Conservation (phyloP, 1,140 invertebrate species). For the Dreissena polymorpha region DNA sequence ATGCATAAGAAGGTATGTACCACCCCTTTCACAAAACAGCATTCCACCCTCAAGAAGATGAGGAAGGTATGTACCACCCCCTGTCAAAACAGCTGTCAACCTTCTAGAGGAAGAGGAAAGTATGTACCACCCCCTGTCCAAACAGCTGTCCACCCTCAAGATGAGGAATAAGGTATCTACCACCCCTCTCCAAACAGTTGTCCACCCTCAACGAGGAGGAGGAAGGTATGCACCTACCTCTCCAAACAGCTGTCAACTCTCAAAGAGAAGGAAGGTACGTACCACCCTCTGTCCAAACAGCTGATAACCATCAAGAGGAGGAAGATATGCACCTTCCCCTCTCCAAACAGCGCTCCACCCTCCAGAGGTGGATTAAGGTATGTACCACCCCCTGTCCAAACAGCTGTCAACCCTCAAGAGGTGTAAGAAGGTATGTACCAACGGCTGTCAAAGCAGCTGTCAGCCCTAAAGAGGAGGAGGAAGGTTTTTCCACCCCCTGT, state of each 20-base stretch:
- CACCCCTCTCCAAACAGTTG: constrained; percentile 62
- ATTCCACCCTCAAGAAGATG: constrained; percentile 55
- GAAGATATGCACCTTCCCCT: constrained; percentile 49
- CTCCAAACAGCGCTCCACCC: constrained; percentile 53
- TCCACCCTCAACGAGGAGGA: constrained; percentile 55
- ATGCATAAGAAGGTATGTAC: constrained; percentile 50
- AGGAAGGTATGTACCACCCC: constrained; percentile 55
- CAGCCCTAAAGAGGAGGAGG: constrained; percentile 49
- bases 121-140: constrained; percentile 62
- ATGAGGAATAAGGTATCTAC: constrained; percentile 53
- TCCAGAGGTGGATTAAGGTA: constrained; percentile 47
- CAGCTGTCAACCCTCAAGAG: constrained; percentile 55
- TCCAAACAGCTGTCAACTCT: constrained; percentile 59
- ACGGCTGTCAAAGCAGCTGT: constrained; percentile 57
- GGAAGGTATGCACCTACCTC: constrained; percentile 58
- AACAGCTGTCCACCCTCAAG: constrained; percentile 53
- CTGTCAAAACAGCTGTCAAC: constrained; percentile 54
- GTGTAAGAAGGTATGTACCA: constrained; percentile 45
- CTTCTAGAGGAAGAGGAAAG: constrained; percentile 49
- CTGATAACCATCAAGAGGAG: constrained; percentile 55
- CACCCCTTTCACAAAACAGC: constrained; percentile 57
- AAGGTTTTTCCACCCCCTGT: constrained; percentile 57
- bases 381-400: constrained; percentile 61
- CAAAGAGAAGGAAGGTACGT: constrained; percentile 46
- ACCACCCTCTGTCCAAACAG: constrained; percentile 57